Evolutionary conservation across 2,797 vertebrate species (phyloP).

Genomic region (Tadarida brasiliensis): DNA sequence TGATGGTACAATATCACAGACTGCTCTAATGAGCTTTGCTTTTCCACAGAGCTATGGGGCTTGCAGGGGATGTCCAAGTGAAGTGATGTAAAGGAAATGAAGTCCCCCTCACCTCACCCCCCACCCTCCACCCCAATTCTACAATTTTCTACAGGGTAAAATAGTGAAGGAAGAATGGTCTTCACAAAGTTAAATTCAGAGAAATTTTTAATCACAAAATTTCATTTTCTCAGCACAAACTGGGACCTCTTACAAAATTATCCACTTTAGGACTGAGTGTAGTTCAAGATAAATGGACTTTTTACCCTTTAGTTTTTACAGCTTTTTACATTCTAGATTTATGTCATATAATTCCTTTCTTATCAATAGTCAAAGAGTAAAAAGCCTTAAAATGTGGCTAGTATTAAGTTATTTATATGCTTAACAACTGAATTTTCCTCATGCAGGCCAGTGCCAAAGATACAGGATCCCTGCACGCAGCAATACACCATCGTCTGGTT

Average conservation of each 20-base stretch:
- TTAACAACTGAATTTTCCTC: constrained; percentile 57
- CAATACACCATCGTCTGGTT: constrained; percentile 91
- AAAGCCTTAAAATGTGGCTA: constrained; percentile 39
- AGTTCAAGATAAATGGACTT: neutral
- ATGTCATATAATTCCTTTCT: neutral
- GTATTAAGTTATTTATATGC: neutral
- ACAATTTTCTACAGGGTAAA: neutral
- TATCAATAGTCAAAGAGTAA: constrained; percentile 44
- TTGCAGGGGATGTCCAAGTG: neutral
- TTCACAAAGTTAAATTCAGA: constrained; percentile 1
- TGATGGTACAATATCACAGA: neutral
- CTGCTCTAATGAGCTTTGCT: neutral
- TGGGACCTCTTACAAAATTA: neutral
- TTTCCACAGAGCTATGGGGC: neutral
- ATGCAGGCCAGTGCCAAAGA: constrained; percentile 90
- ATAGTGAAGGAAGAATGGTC: neutral
- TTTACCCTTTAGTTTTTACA: neutral
- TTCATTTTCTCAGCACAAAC: constrained; percentile 11
- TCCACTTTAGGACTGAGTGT: constrained; percentile 20
- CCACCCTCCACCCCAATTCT: too few species aligned
- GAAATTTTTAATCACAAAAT: constrained; percentile 49
- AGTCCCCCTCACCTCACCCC: neutral
- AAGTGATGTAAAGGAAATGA: neutral
- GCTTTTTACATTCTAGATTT: constrained; percentile 34
- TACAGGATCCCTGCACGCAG: constrained; percentile 86